Conservation (phyloP, 64 coral and sea anemone genomes). For the Pocillopora verrucosa region DNA sequence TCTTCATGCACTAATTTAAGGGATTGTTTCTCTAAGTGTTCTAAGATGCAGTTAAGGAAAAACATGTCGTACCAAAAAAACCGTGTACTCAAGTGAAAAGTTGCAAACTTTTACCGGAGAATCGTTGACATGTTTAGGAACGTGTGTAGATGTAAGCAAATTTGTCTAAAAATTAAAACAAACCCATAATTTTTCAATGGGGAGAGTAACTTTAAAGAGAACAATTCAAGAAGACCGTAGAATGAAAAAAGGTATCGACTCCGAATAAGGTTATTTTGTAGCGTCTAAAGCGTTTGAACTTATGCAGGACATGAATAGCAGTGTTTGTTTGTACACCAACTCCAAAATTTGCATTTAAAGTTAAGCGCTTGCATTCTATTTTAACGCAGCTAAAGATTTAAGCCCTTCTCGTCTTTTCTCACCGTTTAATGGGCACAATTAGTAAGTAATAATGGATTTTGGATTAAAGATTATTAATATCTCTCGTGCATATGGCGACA, state of each 20-base stretch:
- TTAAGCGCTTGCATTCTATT: background rate
- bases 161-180: background rate
- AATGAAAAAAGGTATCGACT: background rate
- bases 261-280: no score
- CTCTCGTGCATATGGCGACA: background rate
- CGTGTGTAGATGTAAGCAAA: background rate
- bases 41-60: background rate
- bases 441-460: no score
- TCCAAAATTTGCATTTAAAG: background rate
- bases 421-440: background rate
- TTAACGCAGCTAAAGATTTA: background rate
- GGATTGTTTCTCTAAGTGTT: background rate
- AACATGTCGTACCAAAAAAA: background rate
- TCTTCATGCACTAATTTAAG: background rate
- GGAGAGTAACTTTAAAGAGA: background rate
- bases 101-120: background rate
- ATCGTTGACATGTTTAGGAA: background rate
- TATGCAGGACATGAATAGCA: background rate
- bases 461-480: no score
- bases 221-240: background rate
- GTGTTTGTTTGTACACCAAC: constrained; percentile 26
- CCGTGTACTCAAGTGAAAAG: background rate
- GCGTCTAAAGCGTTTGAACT: background rate
- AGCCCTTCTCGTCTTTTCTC: background rate
- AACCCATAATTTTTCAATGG: background rate